phyloP scores from a whole-genome alignment of 2,888 invertebrate genomes.

The Alloplasta piceator region DNA sequence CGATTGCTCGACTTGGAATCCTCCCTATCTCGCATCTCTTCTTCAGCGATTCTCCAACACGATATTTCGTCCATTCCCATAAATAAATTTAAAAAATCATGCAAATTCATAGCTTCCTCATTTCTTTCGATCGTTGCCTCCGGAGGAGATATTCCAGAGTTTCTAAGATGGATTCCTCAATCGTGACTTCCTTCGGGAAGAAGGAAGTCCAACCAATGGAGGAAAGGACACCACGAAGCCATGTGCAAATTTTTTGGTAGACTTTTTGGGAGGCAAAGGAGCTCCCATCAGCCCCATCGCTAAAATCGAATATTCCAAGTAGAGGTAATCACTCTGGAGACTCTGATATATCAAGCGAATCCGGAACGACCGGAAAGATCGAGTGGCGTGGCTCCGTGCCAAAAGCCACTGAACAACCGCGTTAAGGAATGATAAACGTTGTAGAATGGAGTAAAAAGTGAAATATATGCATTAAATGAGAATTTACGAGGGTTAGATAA shows the following conservation, averaged over 20 bases:
- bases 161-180: conserved; percentile 13
- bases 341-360: background rate
- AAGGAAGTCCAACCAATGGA: background rate
- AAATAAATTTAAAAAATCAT: conserved; percentile 20
- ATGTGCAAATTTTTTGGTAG: too few species aligned
- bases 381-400: conserved; percentile 16
- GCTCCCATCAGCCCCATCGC: conserved; percentile 30
- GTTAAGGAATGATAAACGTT: conserved; percentile 11
- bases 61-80: conserved; percentile 45
- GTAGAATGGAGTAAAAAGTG: conserved; percentile 11
- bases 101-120: too few species aligned
- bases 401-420: conserved; percentile 41
- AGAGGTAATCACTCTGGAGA: conserved; percentile 24
- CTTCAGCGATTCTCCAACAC: conserved; percentile 24
- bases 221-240: background rate
- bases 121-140: too few species aligned
- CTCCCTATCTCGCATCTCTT: conserved; percentile 25
- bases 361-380: background rate
- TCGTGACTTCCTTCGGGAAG: background rate
- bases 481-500: conserved; percentile 36
- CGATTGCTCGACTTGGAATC: conserved; percentile 71
- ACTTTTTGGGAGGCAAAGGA: too few species aligned
- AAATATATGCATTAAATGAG: conserved; percentile 6
- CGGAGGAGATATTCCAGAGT: too few species aligned
- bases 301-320: conserved; percentile 27